A percentile compares a stretch with the other conserved stretches of the same genome.
Conservation (phyloP, 1,140 invertebrate species). For the Drosophila bocqueti region DNA sequence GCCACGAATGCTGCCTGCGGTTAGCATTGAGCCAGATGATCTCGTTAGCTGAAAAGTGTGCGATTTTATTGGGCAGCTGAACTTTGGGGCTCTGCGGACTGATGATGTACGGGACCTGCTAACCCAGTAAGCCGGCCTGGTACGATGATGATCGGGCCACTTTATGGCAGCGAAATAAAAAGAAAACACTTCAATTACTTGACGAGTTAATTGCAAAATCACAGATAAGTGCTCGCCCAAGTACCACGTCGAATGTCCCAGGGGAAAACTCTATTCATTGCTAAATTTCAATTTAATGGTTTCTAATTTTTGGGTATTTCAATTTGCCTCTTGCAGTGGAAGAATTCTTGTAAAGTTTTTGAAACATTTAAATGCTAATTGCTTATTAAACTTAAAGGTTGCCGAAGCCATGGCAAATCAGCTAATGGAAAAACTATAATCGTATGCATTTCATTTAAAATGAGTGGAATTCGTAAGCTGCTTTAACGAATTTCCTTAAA, state of each 20-base stretch:
- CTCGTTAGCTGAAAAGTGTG: slow-evolving; percentile 47
- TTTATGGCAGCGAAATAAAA: slow-evolving; percentile 4
- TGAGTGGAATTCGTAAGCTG: slow-evolving; percentile 8
- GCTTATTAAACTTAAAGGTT: slow-evolving; percentile 7
- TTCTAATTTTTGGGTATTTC: background rate
- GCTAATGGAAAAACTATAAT: slow-evolving; percentile 1
- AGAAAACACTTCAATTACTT: slow-evolving; percentile 25
- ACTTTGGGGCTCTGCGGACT: slow-evolving; percentile 6
- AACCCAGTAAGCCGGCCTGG: slow-evolving; percentile 14
- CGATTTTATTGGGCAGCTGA: slow-evolving; percentile 32
- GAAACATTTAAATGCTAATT: slow-evolving; percentile 1
- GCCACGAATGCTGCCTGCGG: slow-evolving; percentile 57
- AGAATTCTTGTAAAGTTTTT: background rate
- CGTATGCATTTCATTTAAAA: slow-evolving; percentile 5
- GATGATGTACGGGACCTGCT: slow-evolving; percentile 22
- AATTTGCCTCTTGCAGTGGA: background rate
- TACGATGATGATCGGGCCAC: slow-evolving; percentile 4
- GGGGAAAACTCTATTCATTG: background rate
- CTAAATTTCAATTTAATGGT: slow-evolving; percentile 1
- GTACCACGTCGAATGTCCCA: slow-evolving; percentile 5
- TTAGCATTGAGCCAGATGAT: slow-evolving; percentile 60
- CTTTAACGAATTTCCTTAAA: slow-evolving; percentile 7
- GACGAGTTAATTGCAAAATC: slow-evolving; percentile 17
- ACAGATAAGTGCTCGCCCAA: slow-evolving; percentile 2
- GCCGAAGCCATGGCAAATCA: slow-evolving; percentile 9